Evolutionary conservation across 2,797 vertebrate genomes (phyloP).

Genomic region (Uromys caudimaculatus): DNA sequence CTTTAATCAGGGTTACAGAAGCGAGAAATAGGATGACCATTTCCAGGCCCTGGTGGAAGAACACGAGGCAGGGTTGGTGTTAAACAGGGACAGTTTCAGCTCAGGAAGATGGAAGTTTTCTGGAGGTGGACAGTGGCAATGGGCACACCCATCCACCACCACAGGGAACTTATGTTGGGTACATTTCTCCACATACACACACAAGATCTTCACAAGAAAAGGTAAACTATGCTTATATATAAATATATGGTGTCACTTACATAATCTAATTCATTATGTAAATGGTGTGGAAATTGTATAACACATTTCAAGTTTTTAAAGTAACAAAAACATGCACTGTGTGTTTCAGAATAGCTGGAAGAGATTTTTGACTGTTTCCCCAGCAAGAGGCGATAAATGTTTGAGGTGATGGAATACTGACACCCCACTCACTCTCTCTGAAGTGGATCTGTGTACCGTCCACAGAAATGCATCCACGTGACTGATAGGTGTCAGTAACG

Average conservation of each 20-base stretch:
- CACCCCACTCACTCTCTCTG: not conserved
- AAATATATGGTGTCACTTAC: not conserved
- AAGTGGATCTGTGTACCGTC: not conserved
- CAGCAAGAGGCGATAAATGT: not conserved
- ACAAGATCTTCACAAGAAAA: not conserved
- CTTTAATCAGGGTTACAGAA: not conserved
- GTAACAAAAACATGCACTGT: conserved; percentile 3
- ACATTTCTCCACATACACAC: not conserved
- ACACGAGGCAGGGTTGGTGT: fast-evolving
- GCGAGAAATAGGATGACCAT: fast-evolving
- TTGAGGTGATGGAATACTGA: not conserved
- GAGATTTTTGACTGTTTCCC: not conserved
- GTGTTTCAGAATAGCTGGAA: not conserved
- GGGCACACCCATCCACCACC: not conserved
- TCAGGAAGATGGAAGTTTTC: fast-evolving
- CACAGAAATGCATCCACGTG: not conserved
- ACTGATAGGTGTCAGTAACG: not conserved
- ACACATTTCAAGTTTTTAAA: conserved; percentile 47
- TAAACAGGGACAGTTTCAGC: fast-evolving
- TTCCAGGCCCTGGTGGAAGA: not conserved
- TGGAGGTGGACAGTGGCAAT: not conserved
- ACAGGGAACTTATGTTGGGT: not conserved
- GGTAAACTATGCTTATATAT: not conserved
- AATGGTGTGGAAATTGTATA: not conserved
- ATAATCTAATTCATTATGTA: not conserved